A percentile compares a stretch with the other conserved stretches of the same genome.
Evolutionary conservation across 2,888 invertebrate genomes (phyloP).

Genomic region (Acleris emargana): DNA sequence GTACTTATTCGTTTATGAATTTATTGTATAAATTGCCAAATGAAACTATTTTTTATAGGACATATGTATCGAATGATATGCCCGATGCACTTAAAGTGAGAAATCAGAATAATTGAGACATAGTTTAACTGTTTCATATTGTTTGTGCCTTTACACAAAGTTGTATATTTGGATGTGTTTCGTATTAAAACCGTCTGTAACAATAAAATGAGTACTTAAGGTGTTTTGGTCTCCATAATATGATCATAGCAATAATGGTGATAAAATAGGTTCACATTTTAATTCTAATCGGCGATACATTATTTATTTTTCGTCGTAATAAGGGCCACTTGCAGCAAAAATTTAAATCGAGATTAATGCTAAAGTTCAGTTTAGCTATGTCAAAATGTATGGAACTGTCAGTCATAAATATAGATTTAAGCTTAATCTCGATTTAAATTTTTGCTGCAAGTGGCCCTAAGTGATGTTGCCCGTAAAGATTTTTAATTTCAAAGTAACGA

Average conservation of each 20-base stretch:
- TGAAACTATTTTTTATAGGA: constrained; percentile 76
- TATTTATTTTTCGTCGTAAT: too few species aligned
- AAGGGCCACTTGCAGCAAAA: too few species aligned
- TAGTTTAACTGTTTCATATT: constrained; percentile 59
- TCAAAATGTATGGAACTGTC: too few species aligned
- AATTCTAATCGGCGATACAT: neutral
- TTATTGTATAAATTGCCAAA: constrained; percentile 73
- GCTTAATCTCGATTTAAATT: too few species aligned
- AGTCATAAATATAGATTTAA: too few species aligned
- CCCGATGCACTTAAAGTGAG: constrained; percentile 45
- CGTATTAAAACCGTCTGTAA: constrained; percentile 41
- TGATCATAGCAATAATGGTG: neutral
- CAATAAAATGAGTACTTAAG: constrained; percentile 31
- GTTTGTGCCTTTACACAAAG: constrained; percentile 77
- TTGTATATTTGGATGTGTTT: constrained; percentile 58
- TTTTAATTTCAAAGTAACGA: neutral
- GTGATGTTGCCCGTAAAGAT: too few species aligned
- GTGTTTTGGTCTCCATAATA: constrained; percentile 9
- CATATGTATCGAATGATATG: constrained; percentile 45
- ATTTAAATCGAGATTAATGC: too few species aligned
- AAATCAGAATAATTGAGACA: constrained; percentile 42
- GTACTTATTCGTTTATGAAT: constrained; percentile 36
- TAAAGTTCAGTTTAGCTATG: too few species aligned
- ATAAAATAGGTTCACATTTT: neutral
- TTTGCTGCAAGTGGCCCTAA: too few species aligned